These are phyloP conservation scores for Bovichtus diacanthus DNA, from an alignment of 2,797 vertebrate genomes.

Conservation along the genomic window DNA sequence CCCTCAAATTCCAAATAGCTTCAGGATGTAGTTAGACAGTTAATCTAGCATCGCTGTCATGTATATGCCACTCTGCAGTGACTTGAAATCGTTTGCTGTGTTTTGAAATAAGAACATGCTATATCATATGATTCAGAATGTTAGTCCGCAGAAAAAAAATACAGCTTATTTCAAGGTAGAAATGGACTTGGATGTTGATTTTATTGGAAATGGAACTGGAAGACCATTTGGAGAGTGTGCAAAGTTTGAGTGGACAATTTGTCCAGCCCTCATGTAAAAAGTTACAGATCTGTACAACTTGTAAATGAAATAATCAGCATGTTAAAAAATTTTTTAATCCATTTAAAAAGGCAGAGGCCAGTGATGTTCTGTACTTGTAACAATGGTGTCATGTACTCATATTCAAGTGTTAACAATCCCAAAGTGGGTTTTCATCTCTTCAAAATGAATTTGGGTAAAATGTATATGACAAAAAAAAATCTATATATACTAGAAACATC, in stretches of 20 bases:
- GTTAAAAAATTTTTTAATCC: slow-evolving; percentile 63
- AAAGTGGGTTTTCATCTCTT: slow-evolving; percentile 71
- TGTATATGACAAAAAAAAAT: slow-evolving; percentile 62
- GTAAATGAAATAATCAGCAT: slow-evolving; percentile 82
- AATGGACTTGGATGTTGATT: slow-evolving; percentile 30
- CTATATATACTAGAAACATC: slow-evolving; percentile 63
- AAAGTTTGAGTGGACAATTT: slow-evolving; percentile 50
- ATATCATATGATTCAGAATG: slow-evolving; percentile 39
- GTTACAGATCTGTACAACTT: slow-evolving; percentile 73
- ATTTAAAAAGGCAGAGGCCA: slow-evolving; percentile 75
- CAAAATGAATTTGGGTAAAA: slow-evolving; percentile 66
- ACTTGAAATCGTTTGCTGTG: slow-evolving; percentile 35
- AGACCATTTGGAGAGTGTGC: slow-evolving; percentile 40
- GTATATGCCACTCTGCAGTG: slow-evolving; percentile 50
- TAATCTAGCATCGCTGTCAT: slow-evolving; percentile 48
- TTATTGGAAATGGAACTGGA: slow-evolving; percentile 7
- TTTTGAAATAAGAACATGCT: slow-evolving; percentile 42
- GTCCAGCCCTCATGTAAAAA: slow-evolving; percentile 70
- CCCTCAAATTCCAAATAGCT: slow-evolving; percentile 38
- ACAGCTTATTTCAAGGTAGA: slow-evolving; percentile 39
- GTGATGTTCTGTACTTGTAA: slow-evolving; percentile 80
- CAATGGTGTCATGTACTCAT: slow-evolving; percentile 78
- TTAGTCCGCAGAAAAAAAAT: slow-evolving; percentile 27
- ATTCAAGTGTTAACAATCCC: slow-evolving; percentile 74
- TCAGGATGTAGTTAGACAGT: slow-evolving; percentile 39